Percentiles rank a stretch among this genome's conserved stretches.
Conservation (phyloP, 2,797 vertebrate species). For the Myoxocephalus aenaeus region DNA sequence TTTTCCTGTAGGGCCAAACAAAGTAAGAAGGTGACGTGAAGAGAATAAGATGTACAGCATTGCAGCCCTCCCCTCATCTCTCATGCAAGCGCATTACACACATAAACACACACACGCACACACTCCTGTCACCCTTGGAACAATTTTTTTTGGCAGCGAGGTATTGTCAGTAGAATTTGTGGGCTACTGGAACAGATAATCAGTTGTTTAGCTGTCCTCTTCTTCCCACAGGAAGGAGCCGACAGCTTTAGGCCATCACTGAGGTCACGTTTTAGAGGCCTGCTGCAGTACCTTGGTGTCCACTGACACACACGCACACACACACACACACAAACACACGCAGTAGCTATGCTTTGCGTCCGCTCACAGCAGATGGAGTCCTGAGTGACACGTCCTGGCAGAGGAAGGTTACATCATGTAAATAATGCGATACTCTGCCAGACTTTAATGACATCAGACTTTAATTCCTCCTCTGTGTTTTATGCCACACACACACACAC, state of each 20-base stretch:
- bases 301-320: conserved; percentile 14
- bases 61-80: not conserved
- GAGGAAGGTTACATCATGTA: conserved; percentile 80
- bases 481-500: conserved; percentile 41
- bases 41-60: not conserved
- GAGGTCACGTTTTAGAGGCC: conserved; percentile 63
- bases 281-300: conserved; percentile 36
- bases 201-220: conserved; percentile 67
- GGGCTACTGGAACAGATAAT: conserved; percentile 70
- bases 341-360: conserved; percentile 1
- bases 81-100: not conserved
- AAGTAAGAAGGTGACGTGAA: conserved; percentile 6
- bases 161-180: conserved; percentile 56
- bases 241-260: conserved; percentile 73
- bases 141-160: conserved; percentile 49
- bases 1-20: not conserved
- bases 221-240: conserved; percentile 68
- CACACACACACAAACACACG: conserved; percentile 42
- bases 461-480: conserved; percentile 66
- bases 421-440: conserved; percentile 76
- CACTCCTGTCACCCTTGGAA: conserved; percentile 35
- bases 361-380: conserved; percentile 71
- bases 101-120: conserved; percentile 12
- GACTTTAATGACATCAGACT: conserved; percentile 77
- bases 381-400: conserved; percentile 78